phyloP scores from a whole-genome alignment of 2,113 vertebrate species.

The Pachyramphus minor region DNA sequence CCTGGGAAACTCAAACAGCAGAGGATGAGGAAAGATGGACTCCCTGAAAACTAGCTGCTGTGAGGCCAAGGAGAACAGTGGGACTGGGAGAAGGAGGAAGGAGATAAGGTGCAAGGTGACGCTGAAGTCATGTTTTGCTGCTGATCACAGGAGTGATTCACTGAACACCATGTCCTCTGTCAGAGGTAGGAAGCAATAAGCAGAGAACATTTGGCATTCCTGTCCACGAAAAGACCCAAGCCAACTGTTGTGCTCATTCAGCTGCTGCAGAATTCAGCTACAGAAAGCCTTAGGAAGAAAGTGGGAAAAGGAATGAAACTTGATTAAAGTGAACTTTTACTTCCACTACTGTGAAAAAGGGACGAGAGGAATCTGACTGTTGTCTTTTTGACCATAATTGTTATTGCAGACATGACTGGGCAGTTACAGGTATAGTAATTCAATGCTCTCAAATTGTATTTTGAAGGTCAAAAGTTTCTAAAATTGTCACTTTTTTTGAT shows the following conservation, averaged over 20 bases:
- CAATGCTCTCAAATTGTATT: neutral
- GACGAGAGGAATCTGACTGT: neutral
- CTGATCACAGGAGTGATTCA: neutral
- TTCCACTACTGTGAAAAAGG: neutral
- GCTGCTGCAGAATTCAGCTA: neutral
- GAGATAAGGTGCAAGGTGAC: neutral
- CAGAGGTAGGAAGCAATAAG: neutral
- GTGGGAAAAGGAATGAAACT: neutral
- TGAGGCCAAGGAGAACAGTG: neutral
- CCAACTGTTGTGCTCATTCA: neutral
- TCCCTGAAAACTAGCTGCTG: neutral
- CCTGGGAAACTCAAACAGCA: neutral
- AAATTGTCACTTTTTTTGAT: neutral
- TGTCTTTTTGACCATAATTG: neutral
- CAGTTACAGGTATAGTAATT: neutral
- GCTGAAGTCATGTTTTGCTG: neutral
- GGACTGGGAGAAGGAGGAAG: neutral
- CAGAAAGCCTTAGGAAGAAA: neutral
- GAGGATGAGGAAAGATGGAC: neutral
- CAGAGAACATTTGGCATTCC: neutral
- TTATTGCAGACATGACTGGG: neutral
- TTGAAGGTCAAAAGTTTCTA: neutral
- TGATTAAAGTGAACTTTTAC: neutral
- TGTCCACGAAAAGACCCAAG: neutral
- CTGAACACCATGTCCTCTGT: neutral